Base-by-base conservation (phyloP, 2,888 invertebrate species). In the Cosmorhoe ocellata region DNA sequence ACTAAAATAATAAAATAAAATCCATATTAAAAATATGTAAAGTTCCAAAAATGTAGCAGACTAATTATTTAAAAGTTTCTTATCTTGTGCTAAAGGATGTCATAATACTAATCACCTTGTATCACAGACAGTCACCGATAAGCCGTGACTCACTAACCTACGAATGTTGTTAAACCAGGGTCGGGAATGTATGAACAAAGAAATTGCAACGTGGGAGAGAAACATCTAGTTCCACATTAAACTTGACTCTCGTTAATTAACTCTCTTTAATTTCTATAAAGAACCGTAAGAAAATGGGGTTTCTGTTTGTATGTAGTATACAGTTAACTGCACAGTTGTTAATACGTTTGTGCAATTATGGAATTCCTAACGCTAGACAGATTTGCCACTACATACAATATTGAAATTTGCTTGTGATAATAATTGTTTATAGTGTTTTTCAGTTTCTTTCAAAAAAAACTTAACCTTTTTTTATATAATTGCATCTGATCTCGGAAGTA, bases 181-280 rank as follows among this genome's bases (percentile, higher is more conserved):
- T 66, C 44, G 53, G 58, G 57, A 66, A 68, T 71, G 62, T 54
- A 41, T 58, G 63, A 70, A 74, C 71, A 72, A 75, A 69, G 69
- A 67, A 69, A 73, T 66, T 67, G 51, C 61, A 63, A 68, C 69
- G 71, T 70, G 69, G 67, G 68, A 67, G 41, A 68, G 68, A 76
- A 69, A 53, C 54, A 67, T 67, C 69, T 45, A 61, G 58, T 56
- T 66, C 60, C 74, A 71, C 63, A 63, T 60, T 59, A 44, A 48
- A 56, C 46, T 53, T 68, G 32, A 28, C 27, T 27, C 36, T 37
- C n/a, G 14, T 71, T 79, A 81, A 82, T 79, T 81, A 74, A 74
- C 72, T 75, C 75, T 75, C 76, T 81, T 81, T 73, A 74, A 74
- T 71, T 74, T 74, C 71, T 74, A 75, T 11, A 39, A 43, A 57